phyloP scores from a whole-genome alignment of 2,888 invertebrate genomes.

The Pseudococcus jackbeardsleyi region DNA sequence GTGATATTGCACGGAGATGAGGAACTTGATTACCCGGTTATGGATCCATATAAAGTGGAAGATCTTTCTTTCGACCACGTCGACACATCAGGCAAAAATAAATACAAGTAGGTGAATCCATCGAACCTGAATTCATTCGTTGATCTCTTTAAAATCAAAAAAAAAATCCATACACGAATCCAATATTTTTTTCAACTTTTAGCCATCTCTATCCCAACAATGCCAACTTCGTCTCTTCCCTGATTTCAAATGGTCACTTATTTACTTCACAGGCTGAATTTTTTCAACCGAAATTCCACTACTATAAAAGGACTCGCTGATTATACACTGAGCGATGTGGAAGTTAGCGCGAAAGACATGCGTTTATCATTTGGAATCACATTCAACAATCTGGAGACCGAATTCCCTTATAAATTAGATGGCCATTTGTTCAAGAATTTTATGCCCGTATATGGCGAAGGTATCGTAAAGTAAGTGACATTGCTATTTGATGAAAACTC shows the following conservation, averaged over 20 bases:
- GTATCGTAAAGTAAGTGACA: not conserved
- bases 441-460: not conserved
- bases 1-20: not conserved
- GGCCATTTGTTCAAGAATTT: not conserved
- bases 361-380: not conserved
- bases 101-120: not conserved
- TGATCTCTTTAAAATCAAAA: no score
- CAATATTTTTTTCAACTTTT: no score
- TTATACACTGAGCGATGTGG: not conserved
- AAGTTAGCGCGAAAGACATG: not conserved
- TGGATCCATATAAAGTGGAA: not conserved
- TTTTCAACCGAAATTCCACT: not conserved
- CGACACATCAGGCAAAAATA: not conserved
- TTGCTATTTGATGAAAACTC: no score
- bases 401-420: not conserved
- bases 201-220: no score
- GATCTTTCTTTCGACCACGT: not conserved
- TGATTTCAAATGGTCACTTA: not conserved
- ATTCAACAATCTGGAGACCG: not conserved
- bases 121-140: not conserved
- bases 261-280: not conserved
- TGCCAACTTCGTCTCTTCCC: no score
- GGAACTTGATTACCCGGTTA: not conserved
- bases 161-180: no score
- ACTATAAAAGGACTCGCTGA: not conserved